Conservation (phyloP, 2,888 invertebrate genomes). For the Tetramorium bicarinatum region DNA sequence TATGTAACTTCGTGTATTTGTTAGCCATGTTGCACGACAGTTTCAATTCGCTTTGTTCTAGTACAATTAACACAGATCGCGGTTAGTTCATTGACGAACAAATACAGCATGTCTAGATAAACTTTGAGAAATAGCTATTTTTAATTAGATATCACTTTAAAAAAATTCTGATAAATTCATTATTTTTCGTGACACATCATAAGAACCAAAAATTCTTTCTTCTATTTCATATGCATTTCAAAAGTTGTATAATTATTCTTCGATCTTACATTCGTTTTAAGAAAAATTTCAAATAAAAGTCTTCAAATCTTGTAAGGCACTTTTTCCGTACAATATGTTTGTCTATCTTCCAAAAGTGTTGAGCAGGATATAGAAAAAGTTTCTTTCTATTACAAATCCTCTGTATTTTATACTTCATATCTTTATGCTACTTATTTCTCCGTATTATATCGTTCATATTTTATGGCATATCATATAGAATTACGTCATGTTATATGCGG, state of each 20-base stretch:
- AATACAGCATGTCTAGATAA: neutral
- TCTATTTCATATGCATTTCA: neutral
- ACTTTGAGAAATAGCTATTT: neutral
- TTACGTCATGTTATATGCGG: neutral
- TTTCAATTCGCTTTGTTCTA: constrained; percentile 20
- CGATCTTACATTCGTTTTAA: neutral
- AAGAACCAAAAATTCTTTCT: neutral
- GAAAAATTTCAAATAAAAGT: neutral
- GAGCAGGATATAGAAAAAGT: neutral
- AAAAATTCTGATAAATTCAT: neutral
- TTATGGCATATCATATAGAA: neutral
- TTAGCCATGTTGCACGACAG: constrained; percentile 14
- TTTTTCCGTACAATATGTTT: neutral
- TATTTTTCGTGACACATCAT: too few species aligned
- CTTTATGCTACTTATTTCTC: constrained; percentile 10
- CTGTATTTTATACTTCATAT: constrained; percentile 29
- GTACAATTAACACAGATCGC: constrained; percentile 26
- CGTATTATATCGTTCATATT: neutral
- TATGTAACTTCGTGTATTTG: constrained; percentile 21
- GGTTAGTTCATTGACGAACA: constrained; percentile 15
- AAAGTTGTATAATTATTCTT: neutral
- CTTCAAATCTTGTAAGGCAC: neutral
- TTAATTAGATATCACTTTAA: neutral
- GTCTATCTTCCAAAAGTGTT: constrained; percentile 11
- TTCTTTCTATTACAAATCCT: neutral